Evolutionary conservation across 2,888 invertebrate species (phyloP).

Genomic region (Pharmacophagus antenor): DNA sequence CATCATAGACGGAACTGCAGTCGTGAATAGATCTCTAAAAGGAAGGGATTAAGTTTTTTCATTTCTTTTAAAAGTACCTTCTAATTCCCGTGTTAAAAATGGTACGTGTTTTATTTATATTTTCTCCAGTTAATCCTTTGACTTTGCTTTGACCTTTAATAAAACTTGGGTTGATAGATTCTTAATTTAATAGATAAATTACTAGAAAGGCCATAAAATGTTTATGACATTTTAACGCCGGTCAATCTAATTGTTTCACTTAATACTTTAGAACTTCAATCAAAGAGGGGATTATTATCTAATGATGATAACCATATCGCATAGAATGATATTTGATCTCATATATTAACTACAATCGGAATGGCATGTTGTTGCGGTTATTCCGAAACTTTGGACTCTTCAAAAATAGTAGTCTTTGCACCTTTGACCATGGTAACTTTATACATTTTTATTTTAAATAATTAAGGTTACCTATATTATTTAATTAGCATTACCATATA

Average conservation of each 20-base stretch:
- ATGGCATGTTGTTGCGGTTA: slow-evolving; percentile 31
- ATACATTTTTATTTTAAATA: slow-evolving; percentile 4
- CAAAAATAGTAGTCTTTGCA: slow-evolving; percentile 18
- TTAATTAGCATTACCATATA: background rate
- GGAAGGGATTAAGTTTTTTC: background rate
- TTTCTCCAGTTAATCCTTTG: slow-evolving; percentile 45
- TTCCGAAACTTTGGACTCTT: slow-evolving; percentile 12
- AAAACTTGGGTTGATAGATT: background rate
- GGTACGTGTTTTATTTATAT: slow-evolving; percentile 53
- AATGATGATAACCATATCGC: slow-evolving; percentile 28
- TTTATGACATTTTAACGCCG: slow-evolving; percentile 10
- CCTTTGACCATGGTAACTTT: slow-evolving; percentile 28
- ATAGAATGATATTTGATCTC: slow-evolving; percentile 19
- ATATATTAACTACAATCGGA: slow-evolving; percentile 17
- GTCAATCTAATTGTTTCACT: slow-evolving; percentile 11
- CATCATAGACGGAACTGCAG: slow-evolving; percentile 4
- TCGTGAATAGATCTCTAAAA: background rate
- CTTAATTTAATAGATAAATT: background rate
- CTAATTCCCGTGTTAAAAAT: slow-evolving; percentile 41
- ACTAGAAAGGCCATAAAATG: background rate
- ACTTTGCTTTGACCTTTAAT: slow-evolving; percentile 70
- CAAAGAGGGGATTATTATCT: slow-evolving; percentile 25
- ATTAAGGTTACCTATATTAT: background rate
- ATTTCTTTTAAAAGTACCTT: slow-evolving; percentile 6
- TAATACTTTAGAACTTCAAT: slow-evolving; percentile 1